Percentiles rank a stretch among this genome's conserved stretches.
phyloP scores from a whole-genome alignment of 2,797 vertebrate genomes.

The Microctenopoma stevenorrisi region DNA sequence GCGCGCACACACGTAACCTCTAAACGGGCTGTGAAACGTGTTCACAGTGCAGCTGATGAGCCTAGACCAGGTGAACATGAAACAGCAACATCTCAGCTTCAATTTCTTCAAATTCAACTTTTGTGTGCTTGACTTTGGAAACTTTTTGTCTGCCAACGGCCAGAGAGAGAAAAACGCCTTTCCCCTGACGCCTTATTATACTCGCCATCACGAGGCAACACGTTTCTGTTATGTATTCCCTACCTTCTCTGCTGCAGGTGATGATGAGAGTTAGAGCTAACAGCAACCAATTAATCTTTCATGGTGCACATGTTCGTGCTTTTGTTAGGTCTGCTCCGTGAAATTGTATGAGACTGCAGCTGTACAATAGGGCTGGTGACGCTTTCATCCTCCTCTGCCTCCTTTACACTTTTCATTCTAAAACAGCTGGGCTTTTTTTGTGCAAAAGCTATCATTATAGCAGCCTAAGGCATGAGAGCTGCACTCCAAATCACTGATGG shows the following conservation, averaged over 20 bases:
- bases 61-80: slow-evolving; percentile 65
- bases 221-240: slow-evolving; percentile 51
- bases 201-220: slow-evolving; percentile 44
- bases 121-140: slow-evolving; percentile 23
- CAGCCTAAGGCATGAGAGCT: slow-evolving; percentile 67
- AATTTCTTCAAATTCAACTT: slow-evolving; percentile 44
- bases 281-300: slow-evolving; percentile 80
- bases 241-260: slow-evolving; percentile 66
- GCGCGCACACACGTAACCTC: slow-evolving; percentile 21
- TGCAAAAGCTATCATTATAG: slow-evolving; percentile 68
- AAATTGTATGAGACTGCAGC: slow-evolving; percentile 63
- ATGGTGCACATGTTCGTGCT: slow-evolving; percentile 72
- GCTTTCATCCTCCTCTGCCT: slow-evolving; percentile 55
- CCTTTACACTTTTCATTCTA: slow-evolving; percentile 60
- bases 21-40: slow-evolving; percentile 68
- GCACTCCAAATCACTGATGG: slow-evolving; percentile 66
- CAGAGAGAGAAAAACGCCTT: slow-evolving; percentile 44
- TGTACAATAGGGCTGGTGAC: slow-evolving; percentile 63
- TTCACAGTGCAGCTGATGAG: slow-evolving; percentile 65
- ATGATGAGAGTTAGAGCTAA: slow-evolving; percentile 73
- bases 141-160: slow-evolving; percentile 51
- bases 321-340: slow-evolving; percentile 64
- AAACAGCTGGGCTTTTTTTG: slow-evolving; percentile 67
- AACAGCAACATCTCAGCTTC: slow-evolving; percentile 62
- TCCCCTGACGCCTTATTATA: slow-evolving; percentile 66